Conservation (phyloP, 2,888 invertebrate genomes). For the Stenurella melanura region DNA sequence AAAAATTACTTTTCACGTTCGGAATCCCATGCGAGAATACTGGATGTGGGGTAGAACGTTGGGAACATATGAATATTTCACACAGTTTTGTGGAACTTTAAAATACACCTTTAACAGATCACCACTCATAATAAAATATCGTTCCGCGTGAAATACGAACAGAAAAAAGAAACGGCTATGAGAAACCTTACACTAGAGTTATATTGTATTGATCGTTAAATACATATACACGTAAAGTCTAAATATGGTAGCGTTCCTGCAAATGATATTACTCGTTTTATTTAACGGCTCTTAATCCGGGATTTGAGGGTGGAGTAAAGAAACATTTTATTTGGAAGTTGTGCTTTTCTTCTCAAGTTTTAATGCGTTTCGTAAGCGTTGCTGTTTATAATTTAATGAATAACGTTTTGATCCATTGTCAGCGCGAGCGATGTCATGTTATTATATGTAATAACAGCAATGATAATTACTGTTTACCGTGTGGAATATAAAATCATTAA, state of each 20-base stretch:
- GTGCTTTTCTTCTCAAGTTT: too few species aligned
- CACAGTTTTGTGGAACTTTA: slow-evolving; percentile 36
- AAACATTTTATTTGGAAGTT: not conserved
- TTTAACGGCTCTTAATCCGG: not conserved
- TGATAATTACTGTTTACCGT: too few species aligned
- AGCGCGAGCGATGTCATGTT: too few species aligned
- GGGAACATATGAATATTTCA: slow-evolving; percentile 33
- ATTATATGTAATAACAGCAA: too few species aligned
- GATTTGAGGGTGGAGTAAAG: not conserved
- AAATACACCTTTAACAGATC: slow-evolving; percentile 38
- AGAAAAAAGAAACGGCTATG: slow-evolving; percentile 12
- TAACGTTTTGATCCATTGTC: too few species aligned
- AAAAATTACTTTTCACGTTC: slow-evolving; percentile 27
- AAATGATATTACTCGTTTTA: not conserved
- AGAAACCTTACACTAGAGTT: slow-evolving; percentile 10
- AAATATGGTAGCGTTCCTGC: not conserved
- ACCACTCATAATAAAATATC: slow-evolving; percentile 38
- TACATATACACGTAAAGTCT: slow-evolving; percentile 14
- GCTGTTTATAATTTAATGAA: too few species aligned
- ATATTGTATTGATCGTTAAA: slow-evolving; percentile 34
- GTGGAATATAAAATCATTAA: too few species aligned
- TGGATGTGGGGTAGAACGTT: slow-evolving; percentile 19
- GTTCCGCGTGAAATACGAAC: slow-evolving; percentile 18
- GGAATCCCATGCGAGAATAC: slow-evolving; percentile 31
- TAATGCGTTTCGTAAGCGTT: too few species aligned